Evolutionary conservation across 2,888 invertebrate genomes (phyloP), one percentile per base, ranked within the genome.

Genomic region (Pteria penguin): DNA sequence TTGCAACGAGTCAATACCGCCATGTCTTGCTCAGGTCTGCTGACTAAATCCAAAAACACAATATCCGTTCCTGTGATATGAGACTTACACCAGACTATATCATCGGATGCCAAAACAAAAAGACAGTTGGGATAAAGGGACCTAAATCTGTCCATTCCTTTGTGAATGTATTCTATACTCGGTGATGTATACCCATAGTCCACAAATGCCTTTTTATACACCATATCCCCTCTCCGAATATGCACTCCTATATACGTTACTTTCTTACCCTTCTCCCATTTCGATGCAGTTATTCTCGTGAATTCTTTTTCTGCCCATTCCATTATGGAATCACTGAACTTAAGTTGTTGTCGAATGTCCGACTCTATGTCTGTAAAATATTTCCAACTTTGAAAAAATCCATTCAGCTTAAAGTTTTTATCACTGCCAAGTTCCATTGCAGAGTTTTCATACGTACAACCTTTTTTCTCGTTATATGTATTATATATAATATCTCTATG

Each of bases 301-400:
- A 80, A 70, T 33, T 68, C 32, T 29, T 36, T 29, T 14, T n/a
- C 29, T 18, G 81, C 80, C 27, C 27, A 58, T n/a, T 26, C 54
- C 18, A 33, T 8, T 14, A 79, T 61, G n/a, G 57, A 2, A 22
- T 65, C 29, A 24, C 65, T 68, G 57, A 79, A 82, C 4, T 11
- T 57, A 8, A 79, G 75, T 61, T 74, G 45, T 24, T 61, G 27
- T 45, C 75, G 55, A 8, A 81, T 29, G 60, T 68, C 54, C n/a
- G 52, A 8, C 14, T 70, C 67, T 24, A 29, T 26, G 18, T 71
- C 60, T 14, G 32, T 22, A 65, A 82, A 79, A 65, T 82, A 82
- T 69, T 75, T 81, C 77, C 77, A 82, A n/a, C 77, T 77, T 61
- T 82, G 82, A 57, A 69, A 77, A 61, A 79, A 82, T 8, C 80